Conservation (phyloP, 30 jellyfish, hydroid and myxozoan species). For the Catostylus mosaicus region DNA sequence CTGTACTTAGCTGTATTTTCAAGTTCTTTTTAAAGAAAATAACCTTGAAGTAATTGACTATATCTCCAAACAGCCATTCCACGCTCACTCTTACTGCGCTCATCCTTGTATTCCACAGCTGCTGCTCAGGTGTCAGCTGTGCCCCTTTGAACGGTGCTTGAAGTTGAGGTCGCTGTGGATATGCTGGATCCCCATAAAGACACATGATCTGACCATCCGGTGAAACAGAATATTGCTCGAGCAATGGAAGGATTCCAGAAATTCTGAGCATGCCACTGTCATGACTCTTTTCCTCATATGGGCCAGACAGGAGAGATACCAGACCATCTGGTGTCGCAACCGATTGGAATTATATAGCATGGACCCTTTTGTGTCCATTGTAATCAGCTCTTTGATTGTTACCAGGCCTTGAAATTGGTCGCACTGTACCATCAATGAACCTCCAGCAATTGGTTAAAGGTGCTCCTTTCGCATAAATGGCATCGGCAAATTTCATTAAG, state of each 20-base stretch:
- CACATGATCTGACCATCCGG: slow-evolving; percentile 28
- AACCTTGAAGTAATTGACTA: slow-evolving; percentile 51
- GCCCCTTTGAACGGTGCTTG: slow-evolving; percentile 37
- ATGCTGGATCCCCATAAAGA: slow-evolving; percentile 77
- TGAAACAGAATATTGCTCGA: slow-evolving; percentile 22
- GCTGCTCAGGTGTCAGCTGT: slow-evolving; percentile 34
- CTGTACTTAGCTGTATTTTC: slow-evolving; percentile 66
- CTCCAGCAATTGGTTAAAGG: slow-evolving; percentile 56
- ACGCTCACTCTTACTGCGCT: slow-evolving; percentile 70
- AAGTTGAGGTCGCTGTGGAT: slow-evolving; percentile 56
- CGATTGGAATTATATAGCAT: slow-evolving; percentile 72
- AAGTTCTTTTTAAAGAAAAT: slow-evolving; percentile 70
- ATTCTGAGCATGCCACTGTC: slow-evolving; percentile 38
- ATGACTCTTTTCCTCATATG: slow-evolving; percentile 43
- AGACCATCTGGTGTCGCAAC: slow-evolving; percentile 80
- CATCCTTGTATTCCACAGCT: slow-evolving; percentile 56
- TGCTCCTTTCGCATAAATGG: slow-evolving; percentile 32
- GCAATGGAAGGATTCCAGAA: slow-evolving; percentile 41
- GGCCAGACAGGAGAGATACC: slow-evolving; percentile 70
- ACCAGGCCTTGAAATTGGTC: slow-evolving; percentile 83
- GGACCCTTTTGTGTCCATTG: slow-evolving; percentile 87
- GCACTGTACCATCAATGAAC: slow-evolving; percentile 85
- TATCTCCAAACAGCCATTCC: slow-evolving; percentile 87
- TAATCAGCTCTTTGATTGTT: slow-evolving; percentile 65
- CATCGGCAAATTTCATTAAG: slow-evolving; percentile 26